These are phyloP conservation scores for Limnephilus lunatus DNA, from an alignment of 2,888 invertebrate species.

Conservation along the genomic window DNA sequence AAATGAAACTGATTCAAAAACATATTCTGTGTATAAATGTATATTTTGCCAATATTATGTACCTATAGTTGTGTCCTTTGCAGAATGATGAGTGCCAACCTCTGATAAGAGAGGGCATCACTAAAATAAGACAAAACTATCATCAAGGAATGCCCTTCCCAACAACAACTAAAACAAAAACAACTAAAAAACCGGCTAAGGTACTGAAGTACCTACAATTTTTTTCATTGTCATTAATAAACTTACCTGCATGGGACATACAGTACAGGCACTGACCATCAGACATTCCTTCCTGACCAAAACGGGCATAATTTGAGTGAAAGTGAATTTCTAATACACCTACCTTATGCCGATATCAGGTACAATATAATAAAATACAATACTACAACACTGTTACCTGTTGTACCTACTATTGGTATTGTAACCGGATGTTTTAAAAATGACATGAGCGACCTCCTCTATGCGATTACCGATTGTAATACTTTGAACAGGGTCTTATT, in stretches of 20 bases:
- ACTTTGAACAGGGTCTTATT: neutral
- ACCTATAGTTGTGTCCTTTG: no score
- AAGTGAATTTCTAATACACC: neutral
- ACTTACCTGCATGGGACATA: neutral
- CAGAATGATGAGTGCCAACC: no score
- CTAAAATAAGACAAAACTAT: no score
- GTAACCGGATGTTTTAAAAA: neutral
- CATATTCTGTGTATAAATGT: no score
- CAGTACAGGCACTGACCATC: neutral
- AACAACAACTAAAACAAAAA: no score
- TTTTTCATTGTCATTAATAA: neutral
- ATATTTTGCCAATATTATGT: no score
- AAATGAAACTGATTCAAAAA: no score
- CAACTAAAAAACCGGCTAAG: neutral
- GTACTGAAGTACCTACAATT: no score
- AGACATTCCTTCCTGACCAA: neutral
- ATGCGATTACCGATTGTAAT: neutral
- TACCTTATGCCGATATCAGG: neutral
- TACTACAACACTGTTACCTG: neutral
- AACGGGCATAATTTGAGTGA: neutral
- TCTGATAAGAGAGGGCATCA: no score
- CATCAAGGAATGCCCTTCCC: no score
- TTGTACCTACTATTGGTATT: neutral
- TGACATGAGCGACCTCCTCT: neutral
- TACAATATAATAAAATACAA: neutral